Evolutionary conservation across 30 jellyfish, hydroid and myxozoan genomes (phyloP).

Genomic region (Hydra vulgaris): DNA sequence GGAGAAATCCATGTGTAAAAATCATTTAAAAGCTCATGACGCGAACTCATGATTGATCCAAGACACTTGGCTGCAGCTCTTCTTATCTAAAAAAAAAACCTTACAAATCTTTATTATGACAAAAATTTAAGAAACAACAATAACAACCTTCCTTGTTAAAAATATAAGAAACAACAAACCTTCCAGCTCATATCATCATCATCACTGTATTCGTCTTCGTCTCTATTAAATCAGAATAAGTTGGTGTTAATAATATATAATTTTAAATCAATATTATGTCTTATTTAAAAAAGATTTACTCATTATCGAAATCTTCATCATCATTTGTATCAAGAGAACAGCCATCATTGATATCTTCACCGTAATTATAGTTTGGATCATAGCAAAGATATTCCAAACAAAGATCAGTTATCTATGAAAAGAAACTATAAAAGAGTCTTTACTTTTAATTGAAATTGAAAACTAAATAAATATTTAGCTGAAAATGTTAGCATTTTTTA

Average conservation of each 20-base stretch:
- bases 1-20: conserved; percentile 81
- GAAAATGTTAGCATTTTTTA: too few relatives aligned
- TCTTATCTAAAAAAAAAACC: conserved; percentile 45
- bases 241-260: background rate
- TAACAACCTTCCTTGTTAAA: background rate
- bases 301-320: conserved; percentile 3
- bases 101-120: background rate
- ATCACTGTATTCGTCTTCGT: conserved; percentile 93
- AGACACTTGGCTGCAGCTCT: conserved; percentile 93
- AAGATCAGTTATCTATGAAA: conserved; percentile 59
- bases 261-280: too few relatives aligned
- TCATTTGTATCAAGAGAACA: background rate
- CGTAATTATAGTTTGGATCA: conserved; percentile 95
- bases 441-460: too few relatives aligned
- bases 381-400: conserved; percentile 91
- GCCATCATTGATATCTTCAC: conserved; percentile 28
- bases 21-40: conserved; percentile 71
- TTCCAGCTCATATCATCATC: conserved; percentile 99
- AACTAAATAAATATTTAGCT: too few relatives aligned
- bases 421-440: background rate
- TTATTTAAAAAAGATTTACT: too few relatives aligned
- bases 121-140: background rate
- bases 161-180: conserved; percentile 20
- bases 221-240: conserved; percentile 38
- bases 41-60: conserved; percentile 75